phyloP scores from a whole-genome alignment of 2,888 invertebrate genomes.

The Allolobophora icterica region DNA sequence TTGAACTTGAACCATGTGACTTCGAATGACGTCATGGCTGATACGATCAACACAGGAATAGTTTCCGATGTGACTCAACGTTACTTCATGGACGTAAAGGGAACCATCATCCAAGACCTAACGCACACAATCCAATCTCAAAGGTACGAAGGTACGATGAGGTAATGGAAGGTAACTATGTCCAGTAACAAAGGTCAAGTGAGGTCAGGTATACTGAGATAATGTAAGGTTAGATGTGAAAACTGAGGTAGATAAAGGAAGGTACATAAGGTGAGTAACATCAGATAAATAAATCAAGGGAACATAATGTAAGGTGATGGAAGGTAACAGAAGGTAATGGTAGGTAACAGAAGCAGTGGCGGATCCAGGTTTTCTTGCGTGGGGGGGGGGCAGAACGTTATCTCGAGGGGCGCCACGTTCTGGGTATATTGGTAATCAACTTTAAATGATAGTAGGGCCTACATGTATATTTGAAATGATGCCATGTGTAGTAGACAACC shows the following conservation, averaged over 20 bases:
- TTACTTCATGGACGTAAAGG: conserved; percentile 75
- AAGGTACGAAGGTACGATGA: neutral
- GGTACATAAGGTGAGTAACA: neutral
- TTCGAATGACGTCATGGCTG: conserved; percentile 77
- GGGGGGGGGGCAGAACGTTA: too few relatives aligned
- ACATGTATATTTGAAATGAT: too few relatives aligned
- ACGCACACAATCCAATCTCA: neutral
- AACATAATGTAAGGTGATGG: neutral
- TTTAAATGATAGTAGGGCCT: too few relatives aligned
- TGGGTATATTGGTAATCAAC: too few relatives aligned
- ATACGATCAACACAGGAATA: conserved; percentile 78
- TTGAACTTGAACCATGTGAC: conserved; percentile 77
- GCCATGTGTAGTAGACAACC: too few relatives aligned
- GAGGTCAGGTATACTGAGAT: neutral
- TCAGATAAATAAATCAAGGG: neutral
- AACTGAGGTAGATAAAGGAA: neutral
- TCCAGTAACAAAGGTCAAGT: neutral
- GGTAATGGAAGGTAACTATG: neutral
- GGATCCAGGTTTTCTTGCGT: too few relatives aligned
- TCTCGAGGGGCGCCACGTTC: too few relatives aligned
- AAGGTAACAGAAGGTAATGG: neutral
- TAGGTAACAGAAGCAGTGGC: too few relatives aligned
- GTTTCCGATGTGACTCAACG: conserved; percentile 78
- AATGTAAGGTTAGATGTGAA: neutral
- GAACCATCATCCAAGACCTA: conserved; percentile 79